phyloP scores from a whole-genome alignment of 2,113 vertebrate species.

The Peucedramus taeniatus region DNA sequence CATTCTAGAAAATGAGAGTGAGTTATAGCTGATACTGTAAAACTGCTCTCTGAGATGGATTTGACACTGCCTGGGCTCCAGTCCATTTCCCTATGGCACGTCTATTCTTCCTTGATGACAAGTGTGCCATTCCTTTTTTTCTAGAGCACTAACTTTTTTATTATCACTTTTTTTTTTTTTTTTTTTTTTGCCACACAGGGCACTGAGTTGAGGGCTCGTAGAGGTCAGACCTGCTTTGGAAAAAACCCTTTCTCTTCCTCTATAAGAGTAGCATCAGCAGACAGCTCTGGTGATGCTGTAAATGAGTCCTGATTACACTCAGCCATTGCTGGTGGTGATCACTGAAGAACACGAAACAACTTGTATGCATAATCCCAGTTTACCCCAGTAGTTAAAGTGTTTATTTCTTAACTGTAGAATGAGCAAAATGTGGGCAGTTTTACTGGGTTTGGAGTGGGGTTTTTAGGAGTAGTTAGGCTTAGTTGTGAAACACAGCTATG shows the following conservation, averaged over 20 bases:
- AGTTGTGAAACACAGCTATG: not conserved
- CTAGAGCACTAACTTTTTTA: slow-evolving; percentile 15
- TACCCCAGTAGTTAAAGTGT: not conserved
- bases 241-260: not conserved
- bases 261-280: not conserved
- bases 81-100: not conserved
- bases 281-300: not conserved
- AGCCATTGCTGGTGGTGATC: not conserved
- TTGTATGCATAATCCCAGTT: not conserved
- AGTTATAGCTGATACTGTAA: slow-evolving; percentile 21
- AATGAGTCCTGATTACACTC: not conserved
- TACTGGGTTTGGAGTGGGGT: not conserved
- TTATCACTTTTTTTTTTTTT: not conserved
- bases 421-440: not conserved
- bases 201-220: not conserved
- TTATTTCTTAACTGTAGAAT: not conserved
- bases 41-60: not conserved
- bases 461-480: not conserved
- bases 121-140: not conserved
- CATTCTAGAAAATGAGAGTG: slow-evolving; percentile 5
- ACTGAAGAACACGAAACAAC: not conserved
- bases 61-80: slow-evolving; percentile 23
- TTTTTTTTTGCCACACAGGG: not conserved
- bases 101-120: slow-evolving; percentile 26
- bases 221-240: not conserved